Base-by-base conservation (phyloP, 2,113 vertebrate species). In the Brachyhypopomus occidentalis region DNA sequence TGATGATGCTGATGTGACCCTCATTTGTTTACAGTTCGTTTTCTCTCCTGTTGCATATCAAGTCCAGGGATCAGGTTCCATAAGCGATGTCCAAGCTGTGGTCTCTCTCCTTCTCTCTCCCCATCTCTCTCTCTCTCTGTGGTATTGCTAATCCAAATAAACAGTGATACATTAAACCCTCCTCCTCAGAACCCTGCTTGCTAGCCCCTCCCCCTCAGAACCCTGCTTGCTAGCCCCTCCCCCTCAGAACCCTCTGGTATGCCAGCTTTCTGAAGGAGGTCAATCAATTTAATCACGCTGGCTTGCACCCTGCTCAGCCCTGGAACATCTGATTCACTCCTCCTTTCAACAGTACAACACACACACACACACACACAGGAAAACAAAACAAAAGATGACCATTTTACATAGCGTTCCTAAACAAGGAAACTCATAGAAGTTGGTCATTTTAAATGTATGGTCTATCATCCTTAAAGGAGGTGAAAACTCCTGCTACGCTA, bases 41-140 rank as follows among this genome's bases (percentile, higher is more conserved):
- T 88, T 86, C 83, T 82, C 79, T 88, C 91, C 91, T 88, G 73
- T 83, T 76, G 86, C 84, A 78, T 90, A 90, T 87, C 87, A 84
- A 83, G 63, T 27, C 72, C 23, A 81, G 79, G 75, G 89, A 71
- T 81, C 81, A 88, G 84, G 90, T 89, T 62, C 82, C 62, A 78
- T 48, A 79, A 84, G 84, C 55, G 78, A 82, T 62, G 52, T 73
- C 81, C 80, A 58, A 84, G 74, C 20, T 12, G 25, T 72, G 74
- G 71, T 52, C 79, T 59, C 34, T 81, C 16, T 45, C 16, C 71
- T 20, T 52, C 45, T 14, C 8, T 52, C 45, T 52, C 12, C 12
- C 45, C 11, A 3, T 38, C 38, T 38, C 2, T 45, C 41, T 45
- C 41, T 4, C 9, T 45, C 41, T 11, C 41, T 45, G 6, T 11